Evolutionary conservation across 1,140 invertebrate species (phyloP), one percentile per base, ranked within the genome.

Genomic region (Psix sp.): DNA sequence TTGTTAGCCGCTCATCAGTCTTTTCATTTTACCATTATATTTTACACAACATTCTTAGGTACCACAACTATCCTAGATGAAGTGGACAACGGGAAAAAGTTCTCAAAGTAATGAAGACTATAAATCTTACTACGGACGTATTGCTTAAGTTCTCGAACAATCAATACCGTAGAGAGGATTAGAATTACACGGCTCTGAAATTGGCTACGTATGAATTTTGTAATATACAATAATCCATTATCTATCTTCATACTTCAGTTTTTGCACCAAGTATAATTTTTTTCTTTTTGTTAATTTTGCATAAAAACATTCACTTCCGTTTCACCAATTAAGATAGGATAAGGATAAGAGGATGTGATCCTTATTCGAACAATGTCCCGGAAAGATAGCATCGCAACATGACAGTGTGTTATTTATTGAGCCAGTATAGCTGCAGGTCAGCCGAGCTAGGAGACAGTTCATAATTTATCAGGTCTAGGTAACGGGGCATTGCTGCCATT

Each of bases 321-420:
- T 57, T 60, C 43, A 65, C 60, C 65, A 68, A 65, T 74, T 68
- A 65, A 65, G 46, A 54, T 54, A 21, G 21, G 26, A 38, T 11
- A 20, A 24, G 7, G 56, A 42, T 57, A 67, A 42, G 17, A 57
- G 49, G 59, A 62, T 68, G 45, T 33, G 17, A 67, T 63, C 56
- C 63, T 74, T 59, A 68, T 68, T 68, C 46, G 51, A 52, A 45
- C 45, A 54, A 45, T 24, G 40, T 56, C n/a, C 71, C n/a, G 29
- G 35, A 11, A 48, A 68, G 52, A 59, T 68, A 59, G 59, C 65
- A 63, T 63, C 45, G 40, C 15, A 31, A 42, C 46, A 63, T 60
- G 65, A 65, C 72, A 63, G 52, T 70, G 52, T 45, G 46, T 59
- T 70, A 74, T 74, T 74, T 74, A 68, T 74, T 65, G 39, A n/a